phyloP scores from a whole-genome alignment of 2,888 invertebrate species.

The Callyntrura guangdongensis region DNA sequence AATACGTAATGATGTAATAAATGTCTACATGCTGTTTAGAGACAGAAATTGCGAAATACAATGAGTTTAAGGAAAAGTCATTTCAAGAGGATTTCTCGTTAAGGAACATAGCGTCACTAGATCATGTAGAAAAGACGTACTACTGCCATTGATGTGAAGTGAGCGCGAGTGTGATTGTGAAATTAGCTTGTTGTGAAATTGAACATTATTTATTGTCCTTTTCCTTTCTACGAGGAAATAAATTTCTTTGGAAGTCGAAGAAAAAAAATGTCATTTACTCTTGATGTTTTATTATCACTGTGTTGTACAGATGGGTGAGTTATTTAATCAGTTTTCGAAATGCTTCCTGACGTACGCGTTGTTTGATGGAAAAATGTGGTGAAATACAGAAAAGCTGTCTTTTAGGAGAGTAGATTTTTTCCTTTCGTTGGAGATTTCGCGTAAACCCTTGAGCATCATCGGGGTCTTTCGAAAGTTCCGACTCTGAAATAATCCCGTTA shows the following conservation, averaged over 20 bases:
- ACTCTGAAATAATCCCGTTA: background rate
- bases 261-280: background rate
- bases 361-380: background rate
- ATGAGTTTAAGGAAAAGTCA: slow-evolving; percentile 37
- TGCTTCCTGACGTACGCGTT: background rate
- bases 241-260: background rate
- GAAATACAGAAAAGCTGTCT: background rate
- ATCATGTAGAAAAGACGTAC: slow-evolving; percentile 46
- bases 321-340: slow-evolving; percentile 53
- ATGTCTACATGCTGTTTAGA: background rate
- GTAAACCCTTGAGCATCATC: too few species aligned
- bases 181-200: slow-evolving; percentile 24
- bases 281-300: background rate
- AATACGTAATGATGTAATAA: background rate
- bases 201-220: slow-evolving; percentile 38
- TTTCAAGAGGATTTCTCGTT: slow-evolving; percentile 17
- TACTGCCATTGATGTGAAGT: slow-evolving; percentile 25
- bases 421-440: too few species aligned
- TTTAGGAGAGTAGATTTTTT: background rate
- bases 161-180: slow-evolving; percentile 37
- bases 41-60: slow-evolving; percentile 27
- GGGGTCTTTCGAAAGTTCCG: background rate
- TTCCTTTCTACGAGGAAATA: background rate
- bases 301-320: background rate
- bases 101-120: slow-evolving; percentile 15